These are phyloP conservation scores for Heliconius cydno DNA, from an alignment of 2,888 invertebrate species.

Conservation along the genomic window DNA sequence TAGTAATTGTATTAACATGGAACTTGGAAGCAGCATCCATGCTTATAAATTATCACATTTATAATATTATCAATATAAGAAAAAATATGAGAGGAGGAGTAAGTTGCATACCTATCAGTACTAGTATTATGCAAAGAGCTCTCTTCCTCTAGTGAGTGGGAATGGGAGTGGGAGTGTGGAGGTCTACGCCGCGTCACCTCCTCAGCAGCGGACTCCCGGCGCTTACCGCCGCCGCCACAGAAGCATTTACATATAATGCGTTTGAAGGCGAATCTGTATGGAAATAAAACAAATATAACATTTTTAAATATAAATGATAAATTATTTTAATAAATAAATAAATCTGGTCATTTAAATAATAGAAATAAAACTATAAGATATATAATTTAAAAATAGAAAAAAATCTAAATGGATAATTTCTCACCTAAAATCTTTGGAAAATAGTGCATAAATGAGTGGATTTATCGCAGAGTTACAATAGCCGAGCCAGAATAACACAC, in stretches of 20 bases:
- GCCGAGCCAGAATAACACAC: conserved; percentile 97
- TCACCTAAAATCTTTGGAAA: conserved; percentile 93
- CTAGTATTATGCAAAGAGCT: conserved; percentile 44
- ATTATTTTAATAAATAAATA: no score
- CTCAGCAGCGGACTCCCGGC: conserved; percentile 68
- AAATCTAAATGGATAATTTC: conserved; percentile 17
- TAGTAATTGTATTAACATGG: no score
- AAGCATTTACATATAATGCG: conserved; percentile 94
- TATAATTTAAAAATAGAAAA: not conserved
- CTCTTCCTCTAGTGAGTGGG: conserved; percentile 67
- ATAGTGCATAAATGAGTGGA: conserved; percentile 96
- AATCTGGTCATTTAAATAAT: not conserved
- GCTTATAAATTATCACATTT: no score
- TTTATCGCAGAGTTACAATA: conserved; percentile 99
- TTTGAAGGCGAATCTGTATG: conserved; percentile 93
- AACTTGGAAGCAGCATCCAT: no score
- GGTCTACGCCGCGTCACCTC: conserved; percentile 54
- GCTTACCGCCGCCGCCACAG: conserved; percentile 78
- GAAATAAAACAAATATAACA: not conserved
- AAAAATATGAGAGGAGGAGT: not conserved
- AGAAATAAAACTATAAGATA: not conserved
- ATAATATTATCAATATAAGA: not conserved
- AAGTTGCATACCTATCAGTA: conserved; percentile 39
- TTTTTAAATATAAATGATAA: no score
- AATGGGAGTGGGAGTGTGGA: conserved; percentile 69